Percentiles rank a stretch among this genome's conserved stretches.
phyloP scores from a whole-genome alignment of 2,113 vertebrate genomes.

The Protobothrops mucrosquamatus region DNA sequence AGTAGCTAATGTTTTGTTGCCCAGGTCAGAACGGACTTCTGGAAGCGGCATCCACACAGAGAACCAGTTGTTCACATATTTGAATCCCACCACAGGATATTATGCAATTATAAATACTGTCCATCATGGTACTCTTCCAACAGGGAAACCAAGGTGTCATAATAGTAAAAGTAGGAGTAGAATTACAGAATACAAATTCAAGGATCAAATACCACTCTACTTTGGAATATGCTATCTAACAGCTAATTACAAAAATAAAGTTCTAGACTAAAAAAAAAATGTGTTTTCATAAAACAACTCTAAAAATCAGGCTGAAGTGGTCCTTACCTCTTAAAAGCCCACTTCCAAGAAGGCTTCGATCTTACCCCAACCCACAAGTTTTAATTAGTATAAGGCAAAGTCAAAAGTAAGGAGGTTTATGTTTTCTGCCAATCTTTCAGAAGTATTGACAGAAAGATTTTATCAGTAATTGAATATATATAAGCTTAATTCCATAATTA shows the following conservation, averaged over 20 bases:
- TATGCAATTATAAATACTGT: background rate
- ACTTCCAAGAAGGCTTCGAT: background rate
- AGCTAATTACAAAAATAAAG: background rate
- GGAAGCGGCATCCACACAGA: too few species aligned
- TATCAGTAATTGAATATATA: too few species aligned
- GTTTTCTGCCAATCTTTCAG: background rate
- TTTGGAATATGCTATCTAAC: background rate
- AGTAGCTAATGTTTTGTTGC: too few species aligned
- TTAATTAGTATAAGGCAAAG: background rate
- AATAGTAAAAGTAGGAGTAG: background rate
- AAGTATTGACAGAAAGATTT: background rate
- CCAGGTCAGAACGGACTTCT: too few species aligned
- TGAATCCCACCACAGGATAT: background rate
- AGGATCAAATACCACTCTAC: background rate
- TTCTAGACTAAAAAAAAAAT: background rate
- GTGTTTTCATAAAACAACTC: background rate
- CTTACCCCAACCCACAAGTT: too few species aligned
- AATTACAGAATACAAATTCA: background rate
- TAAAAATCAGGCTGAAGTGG: background rate
- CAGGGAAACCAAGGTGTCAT: rapidly evolving
- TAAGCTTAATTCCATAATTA: too few species aligned
- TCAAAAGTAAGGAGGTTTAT: background rate
- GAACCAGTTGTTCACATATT: too few species aligned
- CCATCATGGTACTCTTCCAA: background rate
- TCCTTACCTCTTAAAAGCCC: background rate